Evolutionary conservation across 2,888 invertebrate genomes (phyloP), one percentile per base, ranked within the genome.

Genomic region (Arctia plantaginis): DNA sequence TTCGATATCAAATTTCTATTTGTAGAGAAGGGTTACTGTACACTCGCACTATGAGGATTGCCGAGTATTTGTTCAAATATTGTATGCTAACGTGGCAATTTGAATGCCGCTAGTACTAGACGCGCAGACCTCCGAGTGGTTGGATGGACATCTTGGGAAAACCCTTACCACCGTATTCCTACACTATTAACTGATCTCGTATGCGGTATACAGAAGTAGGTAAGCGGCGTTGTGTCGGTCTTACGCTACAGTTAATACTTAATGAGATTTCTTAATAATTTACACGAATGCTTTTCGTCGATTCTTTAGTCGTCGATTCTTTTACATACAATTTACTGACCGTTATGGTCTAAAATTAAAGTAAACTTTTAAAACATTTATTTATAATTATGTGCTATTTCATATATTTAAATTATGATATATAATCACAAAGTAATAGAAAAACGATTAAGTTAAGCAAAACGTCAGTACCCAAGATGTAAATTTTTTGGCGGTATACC

Each of bases 1-100:
- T 30, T 88, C 85, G 83, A 85, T 90, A 90, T 90, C 86, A 88
- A 89, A 90, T 90, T 90, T 91, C 88, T 92, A 91, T 93, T 92
- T 91, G 88, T 85, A 80, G 87, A 87, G 83, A 82, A 82, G 77
- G 85, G 78, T 80, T 77, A 83, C 80, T 80, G 82, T 81, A 85
- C 83, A 85, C 85, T 81, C 81, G 79, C 85, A 79, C 84, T 87
- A 86, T 86, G 88, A 87, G 86, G 86, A 88, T 88, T 88, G 81
- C 83, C 80, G 81, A 85, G 82, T 84, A 65, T 79, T 75, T 78
- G 75, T 76, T 83, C 85, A 86, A 87, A 90, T 91, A 91, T 90
- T 88, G 87, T 89, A 90, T 91, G 89, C 89, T 90, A 90, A 91
- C 88, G 85, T 87, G 87, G 88, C 89, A 83, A 92, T 92, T 91